phyloP scores from a whole-genome alignment of 2,888 invertebrate genomes.

The Melinaea menophilus region DNA sequence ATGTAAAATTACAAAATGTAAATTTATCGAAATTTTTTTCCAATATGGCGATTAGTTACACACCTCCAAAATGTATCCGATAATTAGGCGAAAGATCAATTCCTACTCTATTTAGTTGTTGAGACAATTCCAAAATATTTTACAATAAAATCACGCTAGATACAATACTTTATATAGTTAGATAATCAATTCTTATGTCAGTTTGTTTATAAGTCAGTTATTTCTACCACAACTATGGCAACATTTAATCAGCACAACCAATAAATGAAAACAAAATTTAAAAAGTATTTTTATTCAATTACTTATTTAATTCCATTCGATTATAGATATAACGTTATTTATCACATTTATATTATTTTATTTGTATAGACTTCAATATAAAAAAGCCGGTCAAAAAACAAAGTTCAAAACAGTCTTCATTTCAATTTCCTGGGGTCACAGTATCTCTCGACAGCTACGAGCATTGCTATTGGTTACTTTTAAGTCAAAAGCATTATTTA shows the following conservation, averaged over 20 bases:
- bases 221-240: not conserved
- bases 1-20: conserved; percentile 42
- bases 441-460: not conserved
- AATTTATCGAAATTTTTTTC: conserved; percentile 59
- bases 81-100: conserved; percentile 34
- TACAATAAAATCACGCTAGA: conserved; percentile 10
- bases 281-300: too few relatives aligned
- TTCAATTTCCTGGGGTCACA: conserved; percentile 1
- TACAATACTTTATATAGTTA: conserved; percentile 16
- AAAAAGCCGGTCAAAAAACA: conserved; percentile 4
- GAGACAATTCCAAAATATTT: conserved; percentile 29
- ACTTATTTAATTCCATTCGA: too few relatives aligned
- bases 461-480: not conserved
- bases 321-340: too few relatives aligned
- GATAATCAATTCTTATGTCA: too few relatives aligned
- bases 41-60: conserved; percentile 33
- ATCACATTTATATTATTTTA: too few relatives aligned
- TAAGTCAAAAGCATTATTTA: not conserved
- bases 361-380: not conserved
- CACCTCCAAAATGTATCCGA: conserved; percentile 34
- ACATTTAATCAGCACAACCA: not conserved
- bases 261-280: too few relatives aligned
- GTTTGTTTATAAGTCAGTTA: too few relatives aligned
- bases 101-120: conserved; percentile 33
- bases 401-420: conserved; percentile 1